Percentiles rank a stretch among this genome's conserved stretches.
Evolutionary conservation across 2,888 invertebrate species (phyloP).

Genomic region (Ferdinandea cuprea): DNA sequence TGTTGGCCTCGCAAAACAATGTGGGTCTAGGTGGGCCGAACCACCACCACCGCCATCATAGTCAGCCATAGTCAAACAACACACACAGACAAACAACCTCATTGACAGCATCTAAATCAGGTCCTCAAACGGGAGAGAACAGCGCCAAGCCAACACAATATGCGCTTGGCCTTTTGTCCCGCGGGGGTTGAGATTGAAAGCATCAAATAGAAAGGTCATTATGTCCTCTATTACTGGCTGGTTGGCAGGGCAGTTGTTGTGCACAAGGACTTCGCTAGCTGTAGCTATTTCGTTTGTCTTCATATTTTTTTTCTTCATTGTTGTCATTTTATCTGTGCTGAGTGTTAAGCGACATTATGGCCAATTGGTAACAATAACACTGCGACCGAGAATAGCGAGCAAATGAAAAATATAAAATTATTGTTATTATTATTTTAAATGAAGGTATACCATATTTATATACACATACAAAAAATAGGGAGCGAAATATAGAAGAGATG

Average conservation of each 20-base stretch:
- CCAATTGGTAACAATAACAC: slow-evolving; percentile 58
- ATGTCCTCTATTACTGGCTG: slow-evolving; percentile 7
- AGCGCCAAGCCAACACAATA: slow-evolving; percentile 30
- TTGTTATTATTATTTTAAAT: slow-evolving; percentile 60
- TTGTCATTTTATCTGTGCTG: slow-evolving; percentile 30
- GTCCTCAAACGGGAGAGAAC: slow-evolving; percentile 1
- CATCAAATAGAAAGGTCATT: slow-evolving; percentile 32
- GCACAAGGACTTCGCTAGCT: background rate
- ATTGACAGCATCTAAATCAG: slow-evolving; percentile 55
- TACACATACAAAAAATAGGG: background rate
- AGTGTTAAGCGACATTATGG: slow-evolving; percentile 49
- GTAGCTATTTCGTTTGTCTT: slow-evolving; percentile 18
- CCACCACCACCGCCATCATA: no score
- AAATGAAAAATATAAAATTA: slow-evolving; percentile 56
- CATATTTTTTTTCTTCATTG: background rate
- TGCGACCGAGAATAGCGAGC: slow-evolving; percentile 18
- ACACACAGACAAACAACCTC: no score
- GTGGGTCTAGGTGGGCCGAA: slow-evolving; percentile 14
- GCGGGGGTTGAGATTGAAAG: background rate
- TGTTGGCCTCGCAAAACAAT: slow-evolving; percentile 32
- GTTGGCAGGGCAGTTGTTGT: no score
- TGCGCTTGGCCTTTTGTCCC: slow-evolving; percentile 21
- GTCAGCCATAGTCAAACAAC: slow-evolving; percentile 14
- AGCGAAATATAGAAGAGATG: slow-evolving; percentile 37
- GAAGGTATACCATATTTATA: background rate